Conservation (phyloP, 2,113 vertebrate species). For the Lagopus leucura region DNA sequence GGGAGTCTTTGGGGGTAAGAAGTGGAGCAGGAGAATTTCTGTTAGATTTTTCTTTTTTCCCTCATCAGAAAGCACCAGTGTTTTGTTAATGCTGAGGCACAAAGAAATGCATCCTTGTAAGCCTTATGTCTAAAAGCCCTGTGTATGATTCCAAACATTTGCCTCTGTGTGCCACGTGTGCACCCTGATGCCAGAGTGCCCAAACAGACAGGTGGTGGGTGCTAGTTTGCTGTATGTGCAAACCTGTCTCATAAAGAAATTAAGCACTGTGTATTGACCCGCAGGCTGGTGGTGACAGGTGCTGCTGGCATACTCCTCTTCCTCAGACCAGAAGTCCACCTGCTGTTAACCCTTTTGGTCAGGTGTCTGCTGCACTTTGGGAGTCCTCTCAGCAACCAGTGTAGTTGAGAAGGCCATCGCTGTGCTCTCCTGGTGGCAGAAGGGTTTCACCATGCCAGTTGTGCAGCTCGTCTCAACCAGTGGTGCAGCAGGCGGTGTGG, state of each 20-base stretch:
- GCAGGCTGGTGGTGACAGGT: not conserved
- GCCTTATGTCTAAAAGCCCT: too few relatives aligned
- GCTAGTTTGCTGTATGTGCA: too few relatives aligned
- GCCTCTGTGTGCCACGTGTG: too few relatives aligned
- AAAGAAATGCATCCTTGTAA: too few relatives aligned
- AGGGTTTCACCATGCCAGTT: not conserved
- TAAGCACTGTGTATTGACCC: too few relatives aligned
- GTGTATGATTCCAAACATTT: too few relatives aligned
- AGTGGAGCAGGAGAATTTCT: not conserved
- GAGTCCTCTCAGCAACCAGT: not conserved
- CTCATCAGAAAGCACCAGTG: not conserved
- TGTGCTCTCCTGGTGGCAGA: rapidly evolving
- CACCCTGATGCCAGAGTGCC: too few relatives aligned
- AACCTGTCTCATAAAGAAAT: too few relatives aligned
- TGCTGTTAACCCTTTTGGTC: not conserved
- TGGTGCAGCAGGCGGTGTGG: not conserved
- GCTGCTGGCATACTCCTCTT: not conserved
- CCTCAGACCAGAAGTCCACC: not conserved
- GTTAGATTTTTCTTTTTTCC: not conserved
- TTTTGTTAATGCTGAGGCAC: too few relatives aligned
- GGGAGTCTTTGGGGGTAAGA: not conserved
- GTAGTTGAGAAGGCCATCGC: not conserved
- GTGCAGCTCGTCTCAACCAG: not conserved
- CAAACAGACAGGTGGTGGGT: too few relatives aligned
- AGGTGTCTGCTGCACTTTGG: rapidly evolving